Base-by-base conservation (phyloP, 2,113 vertebrate species). In the Pelvicachromis taeniatus region DNA sequence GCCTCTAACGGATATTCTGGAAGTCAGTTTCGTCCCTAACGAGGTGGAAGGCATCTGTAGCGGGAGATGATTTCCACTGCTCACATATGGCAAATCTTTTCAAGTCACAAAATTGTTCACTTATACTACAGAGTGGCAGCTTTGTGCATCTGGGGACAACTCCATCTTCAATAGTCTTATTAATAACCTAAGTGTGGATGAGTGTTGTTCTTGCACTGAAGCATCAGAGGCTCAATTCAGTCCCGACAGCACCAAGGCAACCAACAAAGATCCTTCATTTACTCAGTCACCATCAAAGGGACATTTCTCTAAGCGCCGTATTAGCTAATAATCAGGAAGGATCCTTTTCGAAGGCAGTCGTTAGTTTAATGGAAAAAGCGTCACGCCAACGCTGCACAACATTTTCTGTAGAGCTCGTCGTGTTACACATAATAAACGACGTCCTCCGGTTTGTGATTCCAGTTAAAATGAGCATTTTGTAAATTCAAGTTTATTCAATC, bases 201-300 rank as follows among this genome's bases (percentile, higher is more conserved):
- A 38, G 31, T 31, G 5, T 33, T 29, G 7, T 55, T 77, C 48
- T 63, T 26, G 31, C 29, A 6, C 38, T 26, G 38, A 88, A 63
- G 61, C 61, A 50, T 50, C 48, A 65, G 59, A 82, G 13, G 42
- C 42, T 45, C 52, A 48, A 82, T 88, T 86, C 63, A 82, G 26
- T 50, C 55, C 53, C 9, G n/a, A 31, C 7, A 13, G 53, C 77
- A 59, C 48, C 38, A 23, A 29, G 50, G 55, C 53, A 50, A 88
- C 61, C 26, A 50, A 83, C 52, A 82, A 73, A 81, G 53, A 83
- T 23, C 1, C 50, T 3, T 53, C 26, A 38, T 53, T 6, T 7
- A 59, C 16, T 23, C 19, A 78, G 17, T 17, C 26, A 17, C 3
- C 9, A 65, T 63, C 40, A 38, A 1, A 86, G 29, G 31, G 26